A percentile compares a stretch with the other conserved stretches of the same genome.
Conservation (phyloP, 2,797 vertebrate species). For the Etheostoma perlongum region DNA sequence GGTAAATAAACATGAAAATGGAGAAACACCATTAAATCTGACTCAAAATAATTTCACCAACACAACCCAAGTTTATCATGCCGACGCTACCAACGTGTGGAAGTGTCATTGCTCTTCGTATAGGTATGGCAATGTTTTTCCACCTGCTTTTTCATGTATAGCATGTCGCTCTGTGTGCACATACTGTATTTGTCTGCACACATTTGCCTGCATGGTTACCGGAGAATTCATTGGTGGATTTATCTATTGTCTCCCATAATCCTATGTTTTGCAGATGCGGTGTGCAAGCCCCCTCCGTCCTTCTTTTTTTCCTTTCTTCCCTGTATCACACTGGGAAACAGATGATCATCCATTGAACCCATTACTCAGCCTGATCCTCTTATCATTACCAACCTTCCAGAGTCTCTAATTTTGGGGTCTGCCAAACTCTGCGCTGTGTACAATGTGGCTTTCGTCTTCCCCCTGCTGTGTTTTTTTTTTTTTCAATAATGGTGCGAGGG, state of each 20-base stretch:
- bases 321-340: conserved; percentile 77
- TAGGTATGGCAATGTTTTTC: conserved; percentile 20
- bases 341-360: conserved; percentile 84
- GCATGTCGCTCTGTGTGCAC: conserved; percentile 27
- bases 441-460: conserved; percentile 66
- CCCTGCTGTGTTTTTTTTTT: conserved; percentile 39
- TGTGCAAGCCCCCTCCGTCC: conserved; percentile 60
- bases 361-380: conserved; percentile 85
- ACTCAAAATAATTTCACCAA: conserved; percentile 33
- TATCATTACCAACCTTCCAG: conserved; percentile 80
- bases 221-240: conserved; percentile 67
- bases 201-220: conserved; percentile 53
- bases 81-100: neutral
- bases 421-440: conserved; percentile 72
- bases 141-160: conserved; percentile 38
- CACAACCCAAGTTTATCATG: conserved; percentile 50
- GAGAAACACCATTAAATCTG: conserved; percentile 63
- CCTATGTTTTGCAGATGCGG: conserved; percentile 80
- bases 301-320: conserved; percentile 44
- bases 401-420: conserved; percentile 80
- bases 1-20: conserved; percentile 58
- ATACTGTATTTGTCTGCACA: conserved; percentile 37
- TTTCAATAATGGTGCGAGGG: conserved; percentile 22
- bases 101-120: neutral
- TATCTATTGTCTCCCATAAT: conserved; percentile 81